Base-by-base conservation (phyloP, 2,888 invertebrate genomes). In the Octodonta nipae region DNA sequence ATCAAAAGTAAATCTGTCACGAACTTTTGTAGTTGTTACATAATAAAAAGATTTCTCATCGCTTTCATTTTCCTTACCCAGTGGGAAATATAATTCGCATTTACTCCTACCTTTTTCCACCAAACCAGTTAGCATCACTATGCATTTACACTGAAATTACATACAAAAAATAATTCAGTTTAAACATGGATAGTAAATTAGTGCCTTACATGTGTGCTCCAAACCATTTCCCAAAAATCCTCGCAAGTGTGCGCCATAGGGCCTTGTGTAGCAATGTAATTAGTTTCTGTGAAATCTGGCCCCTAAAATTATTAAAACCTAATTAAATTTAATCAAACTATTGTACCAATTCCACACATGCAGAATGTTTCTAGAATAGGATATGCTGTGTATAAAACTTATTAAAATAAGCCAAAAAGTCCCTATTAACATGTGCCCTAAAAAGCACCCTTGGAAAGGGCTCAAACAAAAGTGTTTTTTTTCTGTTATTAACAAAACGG, bases 181-280 rank as follows among this genome's bases (percentile, higher is more conserved):
- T 16, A 15, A 12, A 28, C 13, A 3, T 25, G 10, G 30, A 12
- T 39, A 33, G 13, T 33, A 32, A 11, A 33, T 28, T 8, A 35
- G 32, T 15, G n/a, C 41, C 42, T 51, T 45, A 60, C 60, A 41
- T 61, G 55, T 13, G 53, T 54, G 16, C 46, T 50, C 63, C 63
- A 63, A 4, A 88, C 73, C 88, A 91, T 87, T 17, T 74, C 69
- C 91, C 91, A 92, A 61, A 91, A 89, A 55, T 92, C 91, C 45
- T 72, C 75, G 32, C 89, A 76, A 0, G 92, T 92, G 59, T 89
- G 85, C 13, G 80, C 71, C 55, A 92, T 70, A 1, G 92, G 92
- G 5, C 91, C 92, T 62, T 92, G 92, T 0, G 91, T 88, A 8
- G 89, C 92, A 36, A 92, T 85, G 61, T 87, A 92, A 27, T 82